Conservation (phyloP, 2,113 vertebrate genomes). For the Bucco capensis region DNA sequence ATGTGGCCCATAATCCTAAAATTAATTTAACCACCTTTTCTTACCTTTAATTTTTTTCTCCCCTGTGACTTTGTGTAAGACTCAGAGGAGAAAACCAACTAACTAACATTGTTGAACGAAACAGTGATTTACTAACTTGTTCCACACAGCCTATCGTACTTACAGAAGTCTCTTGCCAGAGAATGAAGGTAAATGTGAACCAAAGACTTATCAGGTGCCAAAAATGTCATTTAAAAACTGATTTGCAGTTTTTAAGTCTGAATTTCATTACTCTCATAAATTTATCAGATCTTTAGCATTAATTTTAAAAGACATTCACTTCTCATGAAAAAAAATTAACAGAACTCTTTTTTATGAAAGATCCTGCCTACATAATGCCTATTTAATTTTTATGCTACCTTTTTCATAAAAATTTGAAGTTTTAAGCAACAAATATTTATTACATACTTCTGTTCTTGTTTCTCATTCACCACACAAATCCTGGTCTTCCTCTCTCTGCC, state of each 20-base stretch:
- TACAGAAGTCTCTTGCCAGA: background rate
- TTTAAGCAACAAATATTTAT: slow-evolving; percentile 27
- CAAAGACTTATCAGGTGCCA: background rate
- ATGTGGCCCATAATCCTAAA: background rate
- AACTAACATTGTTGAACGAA: background rate
- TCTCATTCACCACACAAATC: slow-evolving; percentile 28
- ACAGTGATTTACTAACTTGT: background rate
- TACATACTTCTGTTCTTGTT: slow-evolving; percentile 18
- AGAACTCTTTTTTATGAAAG: slow-evolving; percentile 5
- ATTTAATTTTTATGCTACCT: slow-evolving; percentile 39
- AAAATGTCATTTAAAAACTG: background rate
- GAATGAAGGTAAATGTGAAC: background rate
- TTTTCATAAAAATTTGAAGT: slow-evolving; percentile 31
- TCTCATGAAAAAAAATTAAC: background rate
- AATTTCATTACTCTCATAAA: slow-evolving; percentile 27
- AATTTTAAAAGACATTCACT: background rate
- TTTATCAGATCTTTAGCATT: background rate
- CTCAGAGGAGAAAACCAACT: background rate
- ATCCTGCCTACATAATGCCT: slow-evolving; percentile 38
- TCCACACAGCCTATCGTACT: background rate
- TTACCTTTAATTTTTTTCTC: background rate
- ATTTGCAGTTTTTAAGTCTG: slow-evolving; percentile 8
- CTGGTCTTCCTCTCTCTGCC: slow-evolving; percentile 19
- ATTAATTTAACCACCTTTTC: slow-evolving; percentile 35
- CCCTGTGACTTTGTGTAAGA: background rate